These are phyloP conservation scores for Epistrophella euchroma DNA, from an alignment of 2,888 invertebrate genomes.

Conservation along the genomic window DNA sequence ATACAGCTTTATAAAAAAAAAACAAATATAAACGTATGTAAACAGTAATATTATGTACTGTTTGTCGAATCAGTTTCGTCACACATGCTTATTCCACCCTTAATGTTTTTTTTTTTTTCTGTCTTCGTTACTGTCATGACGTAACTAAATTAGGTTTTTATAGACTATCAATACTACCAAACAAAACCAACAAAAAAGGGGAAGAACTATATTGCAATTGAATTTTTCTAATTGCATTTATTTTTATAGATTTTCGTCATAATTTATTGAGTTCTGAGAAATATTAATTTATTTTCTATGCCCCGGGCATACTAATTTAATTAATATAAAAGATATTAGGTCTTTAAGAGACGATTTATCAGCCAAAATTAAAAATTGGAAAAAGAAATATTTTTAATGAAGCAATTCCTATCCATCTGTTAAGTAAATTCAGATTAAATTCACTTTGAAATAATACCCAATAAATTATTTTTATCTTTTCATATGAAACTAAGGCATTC, in stretches of 20 bases:
- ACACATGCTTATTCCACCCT: slow-evolving; percentile 59
- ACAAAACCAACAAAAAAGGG: not conserved
- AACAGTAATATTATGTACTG: slow-evolving; percentile 44
- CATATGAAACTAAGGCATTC: too few relatives aligned
- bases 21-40: slow-evolving; percentile 45
- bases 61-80: slow-evolving; percentile 63
- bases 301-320: not conserved
- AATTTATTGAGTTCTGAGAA: not conserved
- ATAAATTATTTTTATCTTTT: too few relatives aligned
- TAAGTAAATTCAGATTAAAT: too few relatives aligned
- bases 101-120: slow-evolving; percentile 13
- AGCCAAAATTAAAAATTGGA: too few relatives aligned
- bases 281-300: not conserved
- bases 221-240: slow-evolving; percentile 2
- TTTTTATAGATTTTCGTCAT: not conserved
- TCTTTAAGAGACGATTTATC: not conserved
- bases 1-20: slow-evolving; percentile 34
- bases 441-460: too few relatives aligned
- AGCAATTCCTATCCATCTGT: too few relatives aligned
- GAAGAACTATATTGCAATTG: slow-evolving; percentile 7
- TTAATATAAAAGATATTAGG: not conserved
- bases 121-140: slow-evolving; percentile 1
- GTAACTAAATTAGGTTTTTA: slow-evolving; percentile 51
- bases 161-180: slow-evolving; percentile 15
- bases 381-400: too few relatives aligned